Conservation (phyloP, 2,888 invertebrate species). For the Eupithecia centaureata region DNA sequence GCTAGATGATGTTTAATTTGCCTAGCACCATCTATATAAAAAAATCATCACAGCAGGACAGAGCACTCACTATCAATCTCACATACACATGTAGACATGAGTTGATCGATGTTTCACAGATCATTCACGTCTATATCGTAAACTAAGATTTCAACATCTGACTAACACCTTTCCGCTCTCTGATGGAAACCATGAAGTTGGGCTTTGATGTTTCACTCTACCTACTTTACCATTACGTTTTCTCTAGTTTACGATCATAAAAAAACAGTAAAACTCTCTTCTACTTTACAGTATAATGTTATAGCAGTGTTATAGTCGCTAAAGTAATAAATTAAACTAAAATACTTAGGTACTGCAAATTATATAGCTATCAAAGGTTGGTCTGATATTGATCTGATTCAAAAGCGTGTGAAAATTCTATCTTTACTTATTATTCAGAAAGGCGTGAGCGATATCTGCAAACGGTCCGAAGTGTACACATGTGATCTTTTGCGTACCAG, state of each 20-base stretch:
- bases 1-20: no score
- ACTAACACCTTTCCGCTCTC: constrained; percentile 55
- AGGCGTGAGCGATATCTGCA: constrained; percentile 54
- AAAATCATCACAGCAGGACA: not conserved
- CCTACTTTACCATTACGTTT: constrained; percentile 33
- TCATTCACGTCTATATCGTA: constrained; percentile 58
- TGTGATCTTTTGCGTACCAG: constrained; percentile 60
- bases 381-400: constrained; percentile 13
- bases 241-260: constrained; percentile 16
- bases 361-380: not conserved
- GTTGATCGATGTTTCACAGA: constrained; percentile 62
- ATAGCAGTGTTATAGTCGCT: not conserved
- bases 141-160: constrained; percentile 60
- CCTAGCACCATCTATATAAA: no score
- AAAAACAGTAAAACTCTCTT: constrained; percentile 18
- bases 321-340: constrained; percentile 5
- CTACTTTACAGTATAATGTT: not conserved
- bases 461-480: constrained; percentile 51
- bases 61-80: constrained; percentile 16
- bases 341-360: not conserved
- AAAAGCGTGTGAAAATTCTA: constrained; percentile 46
- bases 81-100: constrained; percentile 40
- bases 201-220: constrained; percentile 62
- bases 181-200: constrained; percentile 62
- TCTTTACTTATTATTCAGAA: constrained; percentile 47